Evolutionary conservation across 2,797 vertebrate species (phyloP), one percentile per base, ranked within the genome.

Genomic region (Champsocephalus gunnari): DNA sequence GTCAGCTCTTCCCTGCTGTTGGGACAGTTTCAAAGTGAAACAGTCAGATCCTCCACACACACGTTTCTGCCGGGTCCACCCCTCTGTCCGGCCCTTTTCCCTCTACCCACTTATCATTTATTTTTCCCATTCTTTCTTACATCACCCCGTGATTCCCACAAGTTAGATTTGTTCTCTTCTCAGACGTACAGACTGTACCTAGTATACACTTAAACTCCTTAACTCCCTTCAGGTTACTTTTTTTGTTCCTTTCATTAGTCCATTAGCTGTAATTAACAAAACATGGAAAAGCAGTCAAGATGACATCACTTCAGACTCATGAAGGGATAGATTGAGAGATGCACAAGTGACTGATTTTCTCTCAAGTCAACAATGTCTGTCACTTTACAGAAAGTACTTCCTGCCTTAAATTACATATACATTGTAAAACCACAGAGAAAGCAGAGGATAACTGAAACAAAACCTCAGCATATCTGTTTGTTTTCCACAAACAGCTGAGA

Each of bases 31-130:
- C 70, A 74, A 66, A 80, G 74, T 80, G 61, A 85, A 81, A 77
- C 71, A 73, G 77, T 79, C n/a, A 9, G 21, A 69, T 45, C 32
- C 44, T 72, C 72, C 71, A 55, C 47, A 57, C 62, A 34, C 75
- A 74, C 86, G 13, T 73, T 53, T 76, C 77, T 62, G 71, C 71
- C 34, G 50, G 80, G 66, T 80, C 87, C 87, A 73, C 65, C 90
- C 80, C 67, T 89, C 77, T 86, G 67, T 77, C 79, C 81, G 73
- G 79, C 71, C 79, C 86, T 73, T 88, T 79, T 12, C 87, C 34
- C 84, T 83, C 68, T 63, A 43, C 49, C 76, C 67, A 68, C 68
- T 82, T 28, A 70, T 73, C 58, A 53, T 73, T 82, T 65, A 71
- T 66, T 80, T 79, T 71, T 47, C 59, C 70, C 57, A 41, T 67